phyloP scores from a whole-genome alignment of 2,888 invertebrate species.

The Coelinius sp. region DNA sequence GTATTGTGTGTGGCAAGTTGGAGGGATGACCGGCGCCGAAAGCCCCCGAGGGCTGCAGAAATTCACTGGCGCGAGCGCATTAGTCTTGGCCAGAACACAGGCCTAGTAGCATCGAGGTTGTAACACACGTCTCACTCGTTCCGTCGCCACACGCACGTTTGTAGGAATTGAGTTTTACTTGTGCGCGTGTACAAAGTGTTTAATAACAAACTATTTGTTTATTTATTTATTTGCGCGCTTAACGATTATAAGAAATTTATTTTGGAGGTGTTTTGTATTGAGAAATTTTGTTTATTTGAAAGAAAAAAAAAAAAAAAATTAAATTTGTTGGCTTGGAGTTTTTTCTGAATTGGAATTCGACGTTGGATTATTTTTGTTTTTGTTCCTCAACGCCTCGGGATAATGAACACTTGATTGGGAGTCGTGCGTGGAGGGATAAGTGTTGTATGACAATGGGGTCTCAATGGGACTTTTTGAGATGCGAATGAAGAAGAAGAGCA shows the following conservation, averaged over 20 bases:
- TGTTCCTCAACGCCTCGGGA: not conserved
- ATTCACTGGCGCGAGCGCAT: constrained; percentile 64
- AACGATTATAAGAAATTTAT: not conserved
- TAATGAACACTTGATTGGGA: not conserved
- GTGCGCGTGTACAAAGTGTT: not conserved
- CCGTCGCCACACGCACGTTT: constrained; percentile 29
- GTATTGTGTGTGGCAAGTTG: constrained; percentile 45
- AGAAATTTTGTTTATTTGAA: not conserved
- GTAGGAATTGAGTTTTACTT: not conserved
- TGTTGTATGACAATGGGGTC: not conserved
- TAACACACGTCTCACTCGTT: constrained; percentile 45
- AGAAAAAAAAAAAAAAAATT: not conserved
- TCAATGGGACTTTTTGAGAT: not conserved
- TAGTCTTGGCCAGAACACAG: constrained; percentile 71
- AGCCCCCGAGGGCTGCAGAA: constrained; percentile 16
- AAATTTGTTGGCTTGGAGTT: not conserved
- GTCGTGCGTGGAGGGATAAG: not conserved
- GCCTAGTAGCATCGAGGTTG: constrained; percentile 67
- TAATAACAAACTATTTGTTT: not conserved
- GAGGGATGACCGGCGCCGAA: constrained; percentile 65
- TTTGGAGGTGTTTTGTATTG: not conserved
- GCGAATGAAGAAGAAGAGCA: constrained; percentile 14
- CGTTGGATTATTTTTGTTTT: not conserved
- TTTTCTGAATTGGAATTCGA: not conserved
- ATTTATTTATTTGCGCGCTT: not conserved